Conservation (phyloP, 1,140 invertebrate genomes). For the Teleopsis dalmanni region DNA sequence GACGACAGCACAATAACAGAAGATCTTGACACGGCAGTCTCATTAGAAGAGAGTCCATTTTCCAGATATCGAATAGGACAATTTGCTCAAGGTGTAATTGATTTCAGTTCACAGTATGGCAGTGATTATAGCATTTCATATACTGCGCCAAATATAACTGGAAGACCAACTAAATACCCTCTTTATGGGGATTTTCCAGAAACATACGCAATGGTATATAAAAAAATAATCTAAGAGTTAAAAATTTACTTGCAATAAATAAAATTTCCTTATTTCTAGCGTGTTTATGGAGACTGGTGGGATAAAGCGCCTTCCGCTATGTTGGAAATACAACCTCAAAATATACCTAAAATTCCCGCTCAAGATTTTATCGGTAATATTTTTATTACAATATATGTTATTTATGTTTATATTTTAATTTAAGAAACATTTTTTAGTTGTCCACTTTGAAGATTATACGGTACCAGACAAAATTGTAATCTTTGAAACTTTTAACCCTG, state of each 20-base stretch:
- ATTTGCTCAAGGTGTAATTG: constrained; percentile 60
- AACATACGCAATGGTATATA: constrained; percentile 72
- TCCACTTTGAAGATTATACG: constrained; percentile 66
- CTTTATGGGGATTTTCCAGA: constrained; percentile 84
- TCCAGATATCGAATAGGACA: constrained; percentile 49
- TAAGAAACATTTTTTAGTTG: constrained; percentile 48
- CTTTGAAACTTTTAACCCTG: constrained; percentile 87
- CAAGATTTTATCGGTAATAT: constrained; percentile 85
- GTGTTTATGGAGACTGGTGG: constrained; percentile 88
- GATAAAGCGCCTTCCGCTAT: constrained; percentile 63
- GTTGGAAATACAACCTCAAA: constrained; percentile 65
- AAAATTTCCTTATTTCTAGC: constrained; percentile 49
- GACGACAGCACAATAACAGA: constrained; percentile 10
- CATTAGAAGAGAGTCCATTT: constrained; percentile 16
- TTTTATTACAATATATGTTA: no score
- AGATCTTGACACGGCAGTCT: no score
- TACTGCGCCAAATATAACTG: constrained; percentile 75
- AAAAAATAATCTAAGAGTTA: neutral
- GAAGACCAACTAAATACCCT: constrained; percentile 74
- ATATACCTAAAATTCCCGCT: constrained; percentile 57
- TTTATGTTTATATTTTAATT: constrained; percentile 6
- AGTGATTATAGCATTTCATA: constrained; percentile 81
- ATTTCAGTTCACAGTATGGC: constrained; percentile 86
- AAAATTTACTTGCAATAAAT: neutral
- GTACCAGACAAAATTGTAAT: constrained; percentile 69